Evolutionary conservation across 2,113 vertebrate species (phyloP).

Genomic region (Clarias gariepinus): DNA sequence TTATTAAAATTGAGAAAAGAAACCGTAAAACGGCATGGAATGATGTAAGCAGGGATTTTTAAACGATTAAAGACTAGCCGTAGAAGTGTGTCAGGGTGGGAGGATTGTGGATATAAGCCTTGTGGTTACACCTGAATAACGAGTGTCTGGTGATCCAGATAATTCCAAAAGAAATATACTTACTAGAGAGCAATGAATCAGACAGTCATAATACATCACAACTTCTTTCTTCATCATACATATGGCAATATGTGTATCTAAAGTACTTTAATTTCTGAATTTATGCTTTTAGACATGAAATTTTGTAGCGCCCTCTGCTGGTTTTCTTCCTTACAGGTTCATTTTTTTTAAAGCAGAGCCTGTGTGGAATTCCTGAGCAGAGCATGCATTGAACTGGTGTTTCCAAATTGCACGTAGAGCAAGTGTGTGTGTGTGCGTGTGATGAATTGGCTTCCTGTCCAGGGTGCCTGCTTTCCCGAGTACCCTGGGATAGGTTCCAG

Average conservation of each 20-base stretch:
- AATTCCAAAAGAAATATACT: slow-evolving; percentile 32
- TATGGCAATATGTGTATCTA: slow-evolving; percentile 16
- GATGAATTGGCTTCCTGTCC: too few species aligned
- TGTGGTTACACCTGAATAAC: slow-evolving; percentile 39
- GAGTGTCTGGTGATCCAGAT: slow-evolving; percentile 37
- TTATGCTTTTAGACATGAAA: not conserved
- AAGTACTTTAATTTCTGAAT: not conserved
- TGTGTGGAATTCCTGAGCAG: too few species aligned
- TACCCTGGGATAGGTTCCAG: too few species aligned
- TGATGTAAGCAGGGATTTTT: not conserved
- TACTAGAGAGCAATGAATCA: slow-evolving; percentile 53
- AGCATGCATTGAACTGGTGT: too few species aligned
- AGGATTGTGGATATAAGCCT: slow-evolving; percentile 29
- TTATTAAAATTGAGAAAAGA: not conserved
- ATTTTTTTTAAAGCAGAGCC: too few species aligned
- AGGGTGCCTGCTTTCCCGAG: too few species aligned
- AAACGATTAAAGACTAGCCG: not conserved
- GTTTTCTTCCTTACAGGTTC: not conserved
- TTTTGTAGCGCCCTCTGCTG: not conserved
- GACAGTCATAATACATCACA: slow-evolving; percentile 43
- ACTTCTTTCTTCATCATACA: slow-evolving; percentile 27
- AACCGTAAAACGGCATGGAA: not conserved
- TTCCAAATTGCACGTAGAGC: too few species aligned
- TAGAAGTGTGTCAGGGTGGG: slow-evolving; percentile 26
- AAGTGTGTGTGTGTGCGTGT: too few species aligned